These are phyloP conservation scores for Polyergus mexicanus DNA, from an alignment of 1,140 invertebrate species.

Conservation along the genomic window DNA sequence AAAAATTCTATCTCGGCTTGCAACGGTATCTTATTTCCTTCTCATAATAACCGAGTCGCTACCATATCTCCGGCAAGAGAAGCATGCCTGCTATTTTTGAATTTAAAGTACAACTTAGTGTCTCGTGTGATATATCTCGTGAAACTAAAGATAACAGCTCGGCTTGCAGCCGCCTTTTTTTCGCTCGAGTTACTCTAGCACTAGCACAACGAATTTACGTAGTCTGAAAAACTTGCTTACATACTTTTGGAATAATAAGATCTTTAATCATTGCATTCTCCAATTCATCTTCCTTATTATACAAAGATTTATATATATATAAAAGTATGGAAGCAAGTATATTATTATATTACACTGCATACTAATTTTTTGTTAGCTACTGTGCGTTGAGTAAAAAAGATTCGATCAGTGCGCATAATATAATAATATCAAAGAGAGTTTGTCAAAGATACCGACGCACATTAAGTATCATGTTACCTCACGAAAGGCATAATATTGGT, in stretches of 20 bases:
- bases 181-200: slow-evolving; percentile 5
- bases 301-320: background rate
- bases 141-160: slow-evolving; percentile 60
- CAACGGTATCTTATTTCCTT: slow-evolving; percentile 54
- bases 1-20: slow-evolving; percentile 32
- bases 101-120: slow-evolving; percentile 63
- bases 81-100: slow-evolving; percentile 45
- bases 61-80: slow-evolving; percentile 35
- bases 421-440: slow-evolving; percentile 38
- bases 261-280: background rate
- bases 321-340: background rate
- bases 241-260: slow-evolving; percentile 6
- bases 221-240: slow-evolving; percentile 2
- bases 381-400: background rate
- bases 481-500: background rate
- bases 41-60: slow-evolving; percentile 51
- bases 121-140: slow-evolving; percentile 46
- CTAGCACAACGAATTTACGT: slow-evolving; percentile 16
- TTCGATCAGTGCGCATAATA: slow-evolving; percentile 24
- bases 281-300: background rate
- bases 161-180: slow-evolving; percentile 23
- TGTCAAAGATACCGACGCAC: slow-evolving; percentile 64
- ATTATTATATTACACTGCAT: background rate
- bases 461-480: slow-evolving; percentile 51
- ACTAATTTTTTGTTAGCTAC: background rate